These are phyloP conservation scores for Thomomys bottae DNA, from an alignment of 2,113 vertebrate species.

Conservation along the genomic window DNA sequence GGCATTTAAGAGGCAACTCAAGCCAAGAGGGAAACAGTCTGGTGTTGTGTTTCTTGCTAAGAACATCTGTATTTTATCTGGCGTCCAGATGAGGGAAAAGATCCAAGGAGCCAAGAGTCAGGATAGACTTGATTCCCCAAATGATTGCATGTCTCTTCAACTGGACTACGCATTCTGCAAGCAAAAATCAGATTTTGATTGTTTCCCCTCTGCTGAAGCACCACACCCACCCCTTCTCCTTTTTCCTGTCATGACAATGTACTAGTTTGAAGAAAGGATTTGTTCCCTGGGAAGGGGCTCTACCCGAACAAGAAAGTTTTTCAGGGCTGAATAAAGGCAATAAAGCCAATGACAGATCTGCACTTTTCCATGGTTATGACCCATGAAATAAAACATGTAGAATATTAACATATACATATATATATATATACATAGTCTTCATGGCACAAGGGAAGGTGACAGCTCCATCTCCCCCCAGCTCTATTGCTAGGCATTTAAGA, in stretches of 20 bases:
- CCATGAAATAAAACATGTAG: constrained; percentile 52
- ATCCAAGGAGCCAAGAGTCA: constrained; percentile 78
- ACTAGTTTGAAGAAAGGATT: constrained; percentile 54
- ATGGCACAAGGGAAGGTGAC: constrained; percentile 4
- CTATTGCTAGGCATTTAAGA: not conserved
- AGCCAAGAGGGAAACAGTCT: constrained; percentile 64
- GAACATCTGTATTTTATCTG: constrained; percentile 86
- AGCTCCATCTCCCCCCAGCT: constrained; percentile 42
- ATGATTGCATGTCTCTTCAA: constrained; percentile 67
- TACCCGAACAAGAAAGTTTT: constrained; percentile 39
- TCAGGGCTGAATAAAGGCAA: constrained; percentile 53
- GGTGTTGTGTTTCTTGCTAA: constrained; percentile 68
- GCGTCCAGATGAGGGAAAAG: constrained; percentile 79
- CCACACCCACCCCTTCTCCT: not conserved
- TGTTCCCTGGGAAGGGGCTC: constrained; percentile 38
- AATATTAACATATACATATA: not conserved
- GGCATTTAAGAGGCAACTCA: constrained; percentile 65
- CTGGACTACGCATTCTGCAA: constrained; percentile 65
- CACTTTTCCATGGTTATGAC: constrained; percentile 51
- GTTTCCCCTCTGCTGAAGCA: constrained; percentile 33
- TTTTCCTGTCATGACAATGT: not conserved
- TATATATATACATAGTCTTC: not conserved
- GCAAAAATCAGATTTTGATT: constrained; percentile 34
- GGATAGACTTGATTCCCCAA: constrained; percentile 73
- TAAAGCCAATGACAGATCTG: constrained; percentile 10